Evolutionary conservation across 2,888 invertebrate species (phyloP).

Genomic region (Ennomos quercinarius): DNA sequence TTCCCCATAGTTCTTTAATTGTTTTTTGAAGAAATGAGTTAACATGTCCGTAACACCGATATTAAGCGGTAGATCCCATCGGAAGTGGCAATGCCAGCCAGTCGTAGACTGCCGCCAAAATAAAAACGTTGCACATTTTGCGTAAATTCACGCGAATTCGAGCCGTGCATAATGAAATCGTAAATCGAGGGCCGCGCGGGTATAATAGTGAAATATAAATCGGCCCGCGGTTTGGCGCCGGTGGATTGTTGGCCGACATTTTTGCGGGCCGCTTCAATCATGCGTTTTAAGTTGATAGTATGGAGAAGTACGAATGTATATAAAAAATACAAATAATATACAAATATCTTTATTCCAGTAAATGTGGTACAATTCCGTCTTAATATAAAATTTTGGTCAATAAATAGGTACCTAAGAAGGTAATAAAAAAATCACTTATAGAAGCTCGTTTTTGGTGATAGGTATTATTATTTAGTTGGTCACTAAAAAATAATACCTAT

Average conservation of each 20-base stretch:
- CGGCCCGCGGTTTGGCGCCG: conserved; percentile 72
- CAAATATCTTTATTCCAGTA: no score
- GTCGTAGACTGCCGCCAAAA: conserved; percentile 39
- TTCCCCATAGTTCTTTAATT: no score
- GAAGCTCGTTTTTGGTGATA: no score
- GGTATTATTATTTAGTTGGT: no score
- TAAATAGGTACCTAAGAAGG: no score
- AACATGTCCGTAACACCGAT: background rate
- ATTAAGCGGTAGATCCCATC: conserved; percentile 18
- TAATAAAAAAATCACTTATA: no score
- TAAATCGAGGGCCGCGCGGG: conserved; percentile 65
- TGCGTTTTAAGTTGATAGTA: conserved; percentile 50
- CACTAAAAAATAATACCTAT: no score
- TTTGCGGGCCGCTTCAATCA: conserved; percentile 77
- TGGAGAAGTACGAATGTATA: conserved; percentile 19
- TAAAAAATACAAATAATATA: no score
- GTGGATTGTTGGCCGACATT: conserved; percentile 70
- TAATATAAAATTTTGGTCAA: no score
- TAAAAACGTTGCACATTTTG: conserved; percentile 57
- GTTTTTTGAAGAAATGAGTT: background rate
- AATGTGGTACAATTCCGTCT: no score
- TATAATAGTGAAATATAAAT: conserved; percentile 73
- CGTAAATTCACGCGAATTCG: conserved; percentile 49
- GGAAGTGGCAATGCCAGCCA: conserved; percentile 14
- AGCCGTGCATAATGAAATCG: conserved; percentile 70